phyloP scores from a whole-genome alignment of 2,113 vertebrate species.

The Mustela nigripes region DNA sequence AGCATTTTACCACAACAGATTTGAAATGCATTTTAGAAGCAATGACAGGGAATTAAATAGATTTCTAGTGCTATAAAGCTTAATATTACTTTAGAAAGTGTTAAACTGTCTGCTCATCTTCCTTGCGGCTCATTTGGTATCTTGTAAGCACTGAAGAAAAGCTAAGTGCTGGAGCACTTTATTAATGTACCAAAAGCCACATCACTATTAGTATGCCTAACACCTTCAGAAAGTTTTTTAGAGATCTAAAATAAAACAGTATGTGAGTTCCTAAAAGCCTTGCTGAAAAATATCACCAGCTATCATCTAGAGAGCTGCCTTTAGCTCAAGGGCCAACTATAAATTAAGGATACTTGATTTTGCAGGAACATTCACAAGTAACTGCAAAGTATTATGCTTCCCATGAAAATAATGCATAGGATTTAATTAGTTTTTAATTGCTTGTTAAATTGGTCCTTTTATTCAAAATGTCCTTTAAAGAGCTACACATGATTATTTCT shows the following conservation, averaged over 20 bases:
- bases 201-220: background rate
- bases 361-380: slow-evolving; percentile 43
- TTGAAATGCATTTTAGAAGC: slow-evolving; percentile 63
- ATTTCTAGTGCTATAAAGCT: slow-evolving; percentile 51
- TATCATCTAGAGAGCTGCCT: slow-evolving; percentile 14
- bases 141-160: slow-evolving; percentile 37
- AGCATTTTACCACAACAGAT: slow-evolving; percentile 62
- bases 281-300: background rate
- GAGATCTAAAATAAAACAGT: background rate
- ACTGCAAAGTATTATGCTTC: slow-evolving; percentile 25
- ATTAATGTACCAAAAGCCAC: slow-evolving; percentile 13
- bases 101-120: slow-evolving; percentile 47
- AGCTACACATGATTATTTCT: background rate
- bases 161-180: slow-evolving; percentile 16
- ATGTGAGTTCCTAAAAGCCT: background rate
- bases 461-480: slow-evolving; percentile 39
- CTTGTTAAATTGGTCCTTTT: slow-evolving; percentile 50
- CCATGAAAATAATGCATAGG: slow-evolving; percentile 62
- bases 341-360: slow-evolving; percentile 64
- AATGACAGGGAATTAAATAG: slow-evolving; percentile 67
- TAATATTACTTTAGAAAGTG: slow-evolving; percentile 49
- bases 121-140: background rate
- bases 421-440: slow-evolving; percentile 58
- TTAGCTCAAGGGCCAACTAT: background rate
- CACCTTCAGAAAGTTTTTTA: slow-evolving; percentile 11